Base-by-base conservation (phyloP, 1,140 invertebrate genomes). In the Anoplolepis gracilipes region DNA sequence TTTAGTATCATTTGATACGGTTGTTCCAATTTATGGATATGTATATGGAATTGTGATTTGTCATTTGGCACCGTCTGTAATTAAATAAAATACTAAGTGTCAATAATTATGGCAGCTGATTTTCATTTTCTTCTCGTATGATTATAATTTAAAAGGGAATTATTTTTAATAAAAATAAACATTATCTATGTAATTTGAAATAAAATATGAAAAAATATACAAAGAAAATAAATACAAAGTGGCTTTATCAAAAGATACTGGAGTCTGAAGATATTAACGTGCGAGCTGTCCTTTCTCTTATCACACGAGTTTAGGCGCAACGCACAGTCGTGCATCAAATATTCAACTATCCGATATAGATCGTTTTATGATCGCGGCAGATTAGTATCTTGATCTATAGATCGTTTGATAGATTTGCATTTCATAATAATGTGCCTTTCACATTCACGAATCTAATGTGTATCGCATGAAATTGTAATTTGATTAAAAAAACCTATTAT, bases 1-100 rank as follows among this genome's bases (percentile, higher is more conserved):
- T 72, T 81, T 72, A 81, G 25, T 72, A 13, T 16, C 42, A 55
- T 19, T 78, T 19, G 11, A 7, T 82, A 72, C 72, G 33, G n/a
- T 82, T 59, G 25, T 82, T 72, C 67, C 78, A 46, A n/a, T 72
- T 55, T 4, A 72, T 61, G 55, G 78, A 82, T 82, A 82, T 82
- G 67, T 82, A 59, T 8, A 6, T 49, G 30, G 78, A 46, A 19
- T 82, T 61, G 36, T 42, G n/a, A 3, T 81, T 81, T 33, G 22
- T 82, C 33, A 82, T 82, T 82, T 82, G 78, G 78, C 78, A 82
- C 67, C 67, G 46, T 82, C 33, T 69, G 42, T 25, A 36, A 72
- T 59, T 73, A 72, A 81, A 13, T 72, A 42, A 72, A 28, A 82
- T 36, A 55, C 42, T 69, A 10, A 46, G 28, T 33, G 25, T 57